These are phyloP conservation scores for Heliconius sara DNA, from an alignment of 2,888 invertebrate species.

Conservation along the genomic window DNA sequence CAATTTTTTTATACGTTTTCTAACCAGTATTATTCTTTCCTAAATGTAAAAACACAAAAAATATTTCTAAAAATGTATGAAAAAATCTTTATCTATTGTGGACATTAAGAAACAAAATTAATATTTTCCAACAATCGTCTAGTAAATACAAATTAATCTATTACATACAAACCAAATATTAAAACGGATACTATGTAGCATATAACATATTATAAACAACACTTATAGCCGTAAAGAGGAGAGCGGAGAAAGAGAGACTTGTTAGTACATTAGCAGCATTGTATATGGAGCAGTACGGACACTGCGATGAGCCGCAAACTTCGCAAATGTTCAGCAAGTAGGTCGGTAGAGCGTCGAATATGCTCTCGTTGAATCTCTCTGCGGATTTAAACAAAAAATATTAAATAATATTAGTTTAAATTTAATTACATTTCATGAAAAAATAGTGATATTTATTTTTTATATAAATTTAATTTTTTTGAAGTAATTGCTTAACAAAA, in stretches of 20 bases:
- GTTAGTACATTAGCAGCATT: slow-evolving; percentile 85
- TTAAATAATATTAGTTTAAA: too few species aligned
- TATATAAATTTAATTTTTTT: too few species aligned
- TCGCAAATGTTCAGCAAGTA: slow-evolving; percentile 96
- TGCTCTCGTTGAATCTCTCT: slow-evolving; percentile 92
- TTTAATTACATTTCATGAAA: too few species aligned
- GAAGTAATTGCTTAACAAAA: too few species aligned
- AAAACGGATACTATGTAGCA: background rate
- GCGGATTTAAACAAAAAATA: background rate
- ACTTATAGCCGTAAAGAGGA: background rate
- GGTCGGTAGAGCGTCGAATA: slow-evolving; percentile 93
- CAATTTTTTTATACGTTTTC: too few species aligned
- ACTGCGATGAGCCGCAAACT: slow-evolving; percentile 97
- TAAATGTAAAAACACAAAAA: background rate
- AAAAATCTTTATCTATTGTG: too few species aligned
- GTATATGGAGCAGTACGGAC: slow-evolving; percentile 95
- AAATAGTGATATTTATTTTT: too few species aligned
- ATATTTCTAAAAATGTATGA: background rate
- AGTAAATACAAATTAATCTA: background rate
- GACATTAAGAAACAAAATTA: background rate
- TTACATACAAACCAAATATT: background rate
- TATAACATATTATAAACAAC: slow-evolving; percentile 6
- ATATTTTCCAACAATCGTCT: background rate
- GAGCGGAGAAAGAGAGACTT: slow-evolving; percentile 52
- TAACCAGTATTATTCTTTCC: too few species aligned